These are phyloP conservation scores for Mugil cephalus DNA, from an alignment of 2,113 vertebrate species.

Conservation along the genomic window DNA sequence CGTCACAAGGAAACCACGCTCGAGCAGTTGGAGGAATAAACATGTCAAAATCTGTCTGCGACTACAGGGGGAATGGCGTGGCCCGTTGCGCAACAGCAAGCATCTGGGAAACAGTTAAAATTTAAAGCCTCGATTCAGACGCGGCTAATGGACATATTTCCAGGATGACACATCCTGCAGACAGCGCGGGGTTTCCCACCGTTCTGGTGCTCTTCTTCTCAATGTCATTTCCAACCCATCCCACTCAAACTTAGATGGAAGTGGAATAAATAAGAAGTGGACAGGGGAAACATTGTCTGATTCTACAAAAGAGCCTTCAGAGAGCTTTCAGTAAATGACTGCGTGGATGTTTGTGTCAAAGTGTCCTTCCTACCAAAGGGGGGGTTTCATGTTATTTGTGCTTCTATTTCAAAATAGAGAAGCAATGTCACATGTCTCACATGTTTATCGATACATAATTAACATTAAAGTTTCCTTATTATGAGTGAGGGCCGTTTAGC, in stretches of 20 bases:
- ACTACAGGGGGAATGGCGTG: conserved; percentile 19
- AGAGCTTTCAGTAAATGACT: conserved; percentile 23
- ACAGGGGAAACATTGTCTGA: conserved; percentile 60
- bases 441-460: not conserved
- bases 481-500: not conserved
- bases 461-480: not conserved
- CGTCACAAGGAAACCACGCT: conserved; percentile 54
- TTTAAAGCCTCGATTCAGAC: conserved; percentile 42
- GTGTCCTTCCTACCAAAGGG: conserved; percentile 7
- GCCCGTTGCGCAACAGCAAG: conserved; percentile 56
- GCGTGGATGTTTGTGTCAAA: conserved; percentile 26
- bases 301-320: conserved; percentile 69
- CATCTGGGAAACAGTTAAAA: conserved; percentile 61
- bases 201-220: conserved; percentile 26
- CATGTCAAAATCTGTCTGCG: conserved; percentile 64
- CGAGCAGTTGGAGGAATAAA: conserved; percentile 46
- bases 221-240: conserved; percentile 33
- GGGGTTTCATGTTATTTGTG: not conserved
- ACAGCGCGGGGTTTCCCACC: conserved; percentile 23
- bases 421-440: not conserved
- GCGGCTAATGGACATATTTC: conserved; percentile 54
- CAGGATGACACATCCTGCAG: conserved; percentile 43
- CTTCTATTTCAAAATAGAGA: conserved; percentile 4
- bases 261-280: conserved; percentile 62
- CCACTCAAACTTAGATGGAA: conserved; percentile 59